Percentiles rank a stretch among this genome's conserved stretches.
phyloP scores from a whole-genome alignment of 2,113 vertebrate genomes.

The Rhinoptilus africanus region DNA sequence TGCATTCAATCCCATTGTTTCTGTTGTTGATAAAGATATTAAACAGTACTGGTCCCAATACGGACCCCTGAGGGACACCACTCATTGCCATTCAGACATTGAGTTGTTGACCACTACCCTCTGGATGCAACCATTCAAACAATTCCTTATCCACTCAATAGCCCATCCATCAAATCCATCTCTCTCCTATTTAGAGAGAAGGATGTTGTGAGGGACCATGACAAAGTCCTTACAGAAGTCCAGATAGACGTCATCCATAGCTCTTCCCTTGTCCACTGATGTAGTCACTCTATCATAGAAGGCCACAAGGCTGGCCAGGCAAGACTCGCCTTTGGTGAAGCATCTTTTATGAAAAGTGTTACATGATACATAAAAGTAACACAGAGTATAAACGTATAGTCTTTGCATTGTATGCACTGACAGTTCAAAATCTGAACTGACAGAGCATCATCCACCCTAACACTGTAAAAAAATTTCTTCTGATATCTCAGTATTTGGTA shows the following conservation, averaged over 20 bases:
- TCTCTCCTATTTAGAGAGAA: not conserved
- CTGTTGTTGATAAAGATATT: not conserved
- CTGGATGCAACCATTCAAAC: not conserved
- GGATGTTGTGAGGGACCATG: not conserved
- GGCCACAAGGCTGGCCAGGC: not conserved
- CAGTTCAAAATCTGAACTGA: not conserved
- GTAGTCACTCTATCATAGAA: not conserved
- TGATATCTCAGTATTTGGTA: not conserved
- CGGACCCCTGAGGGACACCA: not conserved
- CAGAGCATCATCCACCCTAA: not conserved
- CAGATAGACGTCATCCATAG: not conserved
- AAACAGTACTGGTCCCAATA: not conserved
- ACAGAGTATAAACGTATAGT: not conserved
- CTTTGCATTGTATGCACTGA: not conserved
- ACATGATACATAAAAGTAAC: not conserved
- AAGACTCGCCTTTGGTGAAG: not conserved
- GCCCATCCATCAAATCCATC: not conserved
- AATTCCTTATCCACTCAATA: not conserved
- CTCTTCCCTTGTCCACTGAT: not conserved
- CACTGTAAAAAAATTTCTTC: not conserved
- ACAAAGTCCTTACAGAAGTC: not conserved
- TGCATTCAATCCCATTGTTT: not conserved
- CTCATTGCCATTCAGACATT: not conserved
- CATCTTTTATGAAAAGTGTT: not conserved
- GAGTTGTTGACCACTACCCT: not conserved